phyloP scores from a whole-genome alignment of 2,113 vertebrate species.

The Suricata suricatta region DNA sequence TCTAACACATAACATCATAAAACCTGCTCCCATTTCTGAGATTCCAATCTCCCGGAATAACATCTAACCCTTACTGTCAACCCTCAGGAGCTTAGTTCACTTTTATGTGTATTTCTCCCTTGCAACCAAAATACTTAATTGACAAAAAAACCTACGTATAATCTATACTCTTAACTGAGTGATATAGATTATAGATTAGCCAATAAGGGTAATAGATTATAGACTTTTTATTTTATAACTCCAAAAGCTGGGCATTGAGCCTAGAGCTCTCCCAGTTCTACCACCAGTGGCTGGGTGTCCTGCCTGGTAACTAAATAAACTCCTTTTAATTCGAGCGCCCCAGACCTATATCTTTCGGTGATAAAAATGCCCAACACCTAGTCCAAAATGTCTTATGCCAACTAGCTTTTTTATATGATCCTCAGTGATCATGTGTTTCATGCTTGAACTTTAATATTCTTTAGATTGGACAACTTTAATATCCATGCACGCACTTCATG shows the following conservation, averaged over 20 bases:
- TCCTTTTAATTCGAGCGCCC: background rate
- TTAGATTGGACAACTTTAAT: background rate
- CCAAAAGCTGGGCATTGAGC: background rate
- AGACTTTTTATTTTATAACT: background rate
- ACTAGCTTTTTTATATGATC: background rate
- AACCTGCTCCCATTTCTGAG: background rate
- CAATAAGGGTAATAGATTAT: background rate
- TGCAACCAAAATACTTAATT: background rate
- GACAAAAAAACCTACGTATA: background rate
- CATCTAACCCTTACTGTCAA: background rate
- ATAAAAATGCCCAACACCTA: background rate
- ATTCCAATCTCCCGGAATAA: background rate
- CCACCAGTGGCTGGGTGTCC: background rate
- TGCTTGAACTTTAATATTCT: background rate
- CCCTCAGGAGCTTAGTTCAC: background rate
- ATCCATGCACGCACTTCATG: background rate
- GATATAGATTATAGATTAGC: background rate
- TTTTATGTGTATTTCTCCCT: background rate
- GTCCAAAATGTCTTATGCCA: background rate
- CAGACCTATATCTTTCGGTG: background rate
- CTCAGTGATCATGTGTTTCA: background rate
- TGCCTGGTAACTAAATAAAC: background rate
- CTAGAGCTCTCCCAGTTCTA: background rate
- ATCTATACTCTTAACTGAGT: background rate
- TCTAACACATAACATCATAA: background rate